phyloP scores from a whole-genome alignment of 2,888 invertebrate genomes.

The Sphinx pinastri region DNA sequence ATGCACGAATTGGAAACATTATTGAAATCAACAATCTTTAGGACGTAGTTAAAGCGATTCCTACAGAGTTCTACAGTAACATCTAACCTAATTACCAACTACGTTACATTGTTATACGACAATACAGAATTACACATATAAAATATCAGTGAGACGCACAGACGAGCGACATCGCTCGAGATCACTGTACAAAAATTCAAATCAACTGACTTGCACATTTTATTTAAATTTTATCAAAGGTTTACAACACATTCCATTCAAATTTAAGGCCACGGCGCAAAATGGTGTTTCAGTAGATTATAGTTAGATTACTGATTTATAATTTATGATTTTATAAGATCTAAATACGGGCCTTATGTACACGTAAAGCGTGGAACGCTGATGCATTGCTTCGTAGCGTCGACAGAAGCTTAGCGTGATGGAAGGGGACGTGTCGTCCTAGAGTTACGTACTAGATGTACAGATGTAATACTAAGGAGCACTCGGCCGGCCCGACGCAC shows the following conservation, averaged over 20 bases:
- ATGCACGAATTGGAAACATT: constrained; percentile 70
- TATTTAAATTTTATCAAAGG: constrained; percentile 65
- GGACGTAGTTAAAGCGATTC: constrained; percentile 74
- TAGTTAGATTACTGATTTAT: constrained; percentile 41
- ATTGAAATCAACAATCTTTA: constrained; percentile 74
- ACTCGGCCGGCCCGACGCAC: background rate
- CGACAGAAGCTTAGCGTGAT: constrained; percentile 24
- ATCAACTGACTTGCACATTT: constrained; percentile 49
- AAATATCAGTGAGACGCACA: constrained; percentile 34
- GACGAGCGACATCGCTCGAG: constrained; percentile 36
- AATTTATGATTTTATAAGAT: constrained; percentile 28
- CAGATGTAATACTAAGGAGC: constrained; percentile 7
- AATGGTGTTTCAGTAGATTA: constrained; percentile 83
- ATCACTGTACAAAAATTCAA: constrained; percentile 54
- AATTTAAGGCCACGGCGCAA: constrained; percentile 84
- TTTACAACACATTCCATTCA: constrained; percentile 75
- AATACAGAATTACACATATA: constrained; percentile 31
- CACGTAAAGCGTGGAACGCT: constrained; percentile 41
- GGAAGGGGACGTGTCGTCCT: constrained; percentile 31
- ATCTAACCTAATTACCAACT: constrained; percentile 61
- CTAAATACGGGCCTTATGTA: constrained; percentile 68
- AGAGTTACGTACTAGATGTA: constrained; percentile 55
- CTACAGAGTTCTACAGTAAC: constrained; percentile 71
- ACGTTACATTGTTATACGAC: constrained; percentile 23
- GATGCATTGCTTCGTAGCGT: constrained; percentile 28